These are phyloP conservation scores for Catalaphyllia jardinei DNA, from an alignment of 64 coral and sea anemone genomes.

Conservation along the genomic window DNA sequence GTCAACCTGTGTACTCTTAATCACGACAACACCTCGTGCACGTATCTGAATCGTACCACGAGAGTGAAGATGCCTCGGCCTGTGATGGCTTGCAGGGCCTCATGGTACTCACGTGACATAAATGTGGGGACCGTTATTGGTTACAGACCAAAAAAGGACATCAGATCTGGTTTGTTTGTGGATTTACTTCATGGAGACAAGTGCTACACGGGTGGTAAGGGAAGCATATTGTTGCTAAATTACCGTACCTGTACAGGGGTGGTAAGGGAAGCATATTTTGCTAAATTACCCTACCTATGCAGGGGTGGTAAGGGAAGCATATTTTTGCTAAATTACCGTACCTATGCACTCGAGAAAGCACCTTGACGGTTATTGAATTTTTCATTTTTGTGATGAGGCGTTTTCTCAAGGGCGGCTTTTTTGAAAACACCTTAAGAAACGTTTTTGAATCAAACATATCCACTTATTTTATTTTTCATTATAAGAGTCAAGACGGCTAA, in stretches of 20 bases:
- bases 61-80: constrained; percentile 23
- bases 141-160: constrained; percentile 56
- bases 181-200: constrained; percentile 71
- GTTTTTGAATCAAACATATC: too few relatives aligned
- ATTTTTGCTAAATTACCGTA: not conserved
- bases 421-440: too few relatives aligned
- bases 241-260: not conserved
- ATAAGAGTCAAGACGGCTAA: too few relatives aligned
- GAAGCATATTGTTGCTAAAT: not conserved
- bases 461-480: too few relatives aligned
- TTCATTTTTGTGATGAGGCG: too few relatives aligned
- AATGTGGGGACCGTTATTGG: constrained; percentile 77
- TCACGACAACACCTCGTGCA: constrained; percentile 78
- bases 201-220: constrained; percentile 32
- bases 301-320: constrained; percentile 11
- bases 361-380: too few relatives aligned
- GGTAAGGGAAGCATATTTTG: constrained; percentile 13
- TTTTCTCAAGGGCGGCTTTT: too few relatives aligned
- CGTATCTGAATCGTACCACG: not conserved
- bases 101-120: constrained; percentile 5
- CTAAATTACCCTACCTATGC: not conserved
- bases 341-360: not conserved
- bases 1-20: constrained; percentile 77
- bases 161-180: constrained; percentile 62
- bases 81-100: constrained; percentile 70